phyloP scores from a whole-genome alignment of 2,797 vertebrate genomes.

The Rachycentron canadum region DNA sequence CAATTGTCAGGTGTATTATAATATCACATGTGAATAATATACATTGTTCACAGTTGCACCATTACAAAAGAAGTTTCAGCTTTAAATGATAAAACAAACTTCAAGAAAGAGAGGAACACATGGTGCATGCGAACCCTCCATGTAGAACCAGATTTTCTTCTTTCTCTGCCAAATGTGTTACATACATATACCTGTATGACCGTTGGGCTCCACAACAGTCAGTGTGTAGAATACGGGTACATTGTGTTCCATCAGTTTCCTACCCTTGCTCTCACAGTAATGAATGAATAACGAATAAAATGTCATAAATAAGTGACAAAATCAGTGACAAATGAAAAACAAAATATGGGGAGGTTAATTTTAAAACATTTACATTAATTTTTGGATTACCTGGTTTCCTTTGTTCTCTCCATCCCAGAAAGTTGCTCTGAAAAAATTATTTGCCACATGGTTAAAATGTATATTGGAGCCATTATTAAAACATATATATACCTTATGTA shows the following conservation, averaged over 20 bases:
- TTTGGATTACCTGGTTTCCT: background rate
- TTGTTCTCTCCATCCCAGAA: background rate
- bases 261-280: background rate
- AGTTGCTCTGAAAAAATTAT: background rate
- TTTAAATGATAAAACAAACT: too few relatives aligned
- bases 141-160: constrained; percentile 74
- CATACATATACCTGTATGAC: constrained; percentile 17
- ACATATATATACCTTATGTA: background rate
- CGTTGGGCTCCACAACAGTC: constrained; percentile 1
- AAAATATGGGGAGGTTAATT: background rate
- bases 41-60: background rate
- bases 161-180: constrained; percentile 58
- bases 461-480: background rate
- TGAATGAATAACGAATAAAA: background rate
- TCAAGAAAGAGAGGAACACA: too few relatives aligned
- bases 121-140: constrained; percentile 2
- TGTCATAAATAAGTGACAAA: background rate
- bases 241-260: constrained; percentile 22
- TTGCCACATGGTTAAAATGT: background rate
- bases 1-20: background rate
- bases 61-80: background rate
- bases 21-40: background rate
- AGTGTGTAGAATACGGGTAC: background rate
- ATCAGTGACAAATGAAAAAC: background rate
- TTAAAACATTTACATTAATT: background rate